Evolutionary conservation across 2,888 invertebrate species (phyloP), one percentile per base, ranked within the genome.

Genomic region (Dorcus hopei): DNA sequence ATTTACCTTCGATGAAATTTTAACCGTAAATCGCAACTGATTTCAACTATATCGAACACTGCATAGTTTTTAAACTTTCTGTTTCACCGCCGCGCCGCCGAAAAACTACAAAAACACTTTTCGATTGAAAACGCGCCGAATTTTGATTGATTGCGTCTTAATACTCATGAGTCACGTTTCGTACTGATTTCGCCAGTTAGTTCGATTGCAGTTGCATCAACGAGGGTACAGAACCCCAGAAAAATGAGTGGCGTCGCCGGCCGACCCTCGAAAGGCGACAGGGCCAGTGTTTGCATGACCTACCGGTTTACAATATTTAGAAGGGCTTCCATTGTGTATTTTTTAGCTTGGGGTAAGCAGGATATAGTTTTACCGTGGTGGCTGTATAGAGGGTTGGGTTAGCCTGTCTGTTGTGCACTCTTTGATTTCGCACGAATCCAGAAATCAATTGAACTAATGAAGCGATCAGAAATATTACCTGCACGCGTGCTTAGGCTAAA

Each of bases 191-290:
- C 66, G 65, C 66, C 67, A 40, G 61, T 60, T 66, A 67, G 66
- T 67, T 65, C 63, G 61, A 64, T 67, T 65, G 65, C 65, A 68
- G 72, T 72, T 73, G 72, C 72, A 73, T 71, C 72, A 70, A 64
- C 67, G 69, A 65, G 65, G 63, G 69, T 72, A 69, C 73, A 70
- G 73, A 73, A 72, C 71, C 73, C 68, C 66, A 61, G 70, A 70
- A 63, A 67, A 68, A 61, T 64, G 63, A 63, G 68, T 62, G 57
- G 56, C 68, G 62, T 43, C 58, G 43, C 50, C 38, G 50, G 41
- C 51, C 51, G 40, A 52, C 57, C 57, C 57, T 47, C 43, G 26
- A 39, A 26, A 39, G 39, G 19, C n/a, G 61, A 60, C 65, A 67
- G 68, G 52, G 52, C 69, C 67, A 61, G 60, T 57, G 67, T 61